Conservation (phyloP, 2,113 vertebrate species). For the Daphoenositta chrysoptera region DNA sequence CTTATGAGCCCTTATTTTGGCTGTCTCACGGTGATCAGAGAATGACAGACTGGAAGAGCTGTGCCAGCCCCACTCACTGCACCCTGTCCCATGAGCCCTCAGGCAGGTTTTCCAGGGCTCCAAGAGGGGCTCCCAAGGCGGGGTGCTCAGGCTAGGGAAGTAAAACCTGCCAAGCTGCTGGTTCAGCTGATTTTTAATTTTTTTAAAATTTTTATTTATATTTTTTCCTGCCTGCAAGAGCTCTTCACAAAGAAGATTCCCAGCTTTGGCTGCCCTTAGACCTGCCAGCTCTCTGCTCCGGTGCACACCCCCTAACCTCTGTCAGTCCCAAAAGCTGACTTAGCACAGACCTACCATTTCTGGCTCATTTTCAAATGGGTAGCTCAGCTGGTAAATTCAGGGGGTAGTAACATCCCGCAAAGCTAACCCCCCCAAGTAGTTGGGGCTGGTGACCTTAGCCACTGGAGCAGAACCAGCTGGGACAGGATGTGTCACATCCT, state of each 20-base stretch:
- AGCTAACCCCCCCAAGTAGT: not conserved
- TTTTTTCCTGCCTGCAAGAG: not conserved
- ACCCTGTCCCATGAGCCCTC: not conserved
- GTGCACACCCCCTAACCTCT: not conserved
- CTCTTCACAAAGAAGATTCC: not conserved
- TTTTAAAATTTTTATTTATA: not conserved
- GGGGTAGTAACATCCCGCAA: not conserved
- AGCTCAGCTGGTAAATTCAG: not conserved
- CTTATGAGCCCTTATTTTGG: slow-evolving; percentile 8
- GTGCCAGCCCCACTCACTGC: not conserved
- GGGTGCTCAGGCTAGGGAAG: not conserved
- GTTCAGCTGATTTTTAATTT: not conserved
- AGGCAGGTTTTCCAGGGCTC: not conserved
- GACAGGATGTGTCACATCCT: not conserved
- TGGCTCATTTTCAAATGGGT: not conserved
- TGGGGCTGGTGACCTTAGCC: not conserved
- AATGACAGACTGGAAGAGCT: not conserved
- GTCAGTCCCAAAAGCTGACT: not conserved
- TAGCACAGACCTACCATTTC: not conserved
- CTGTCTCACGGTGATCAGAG: not conserved
- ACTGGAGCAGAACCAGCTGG: not conserved
- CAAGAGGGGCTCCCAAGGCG: not conserved
- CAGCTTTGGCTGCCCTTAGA: not conserved
- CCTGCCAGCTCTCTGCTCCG: not conserved
- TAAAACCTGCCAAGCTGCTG: not conserved